These are phyloP conservation scores for Crossocerus cetratus DNA, from an alignment of 2,888 invertebrate genomes.

Conservation along the genomic window DNA sequence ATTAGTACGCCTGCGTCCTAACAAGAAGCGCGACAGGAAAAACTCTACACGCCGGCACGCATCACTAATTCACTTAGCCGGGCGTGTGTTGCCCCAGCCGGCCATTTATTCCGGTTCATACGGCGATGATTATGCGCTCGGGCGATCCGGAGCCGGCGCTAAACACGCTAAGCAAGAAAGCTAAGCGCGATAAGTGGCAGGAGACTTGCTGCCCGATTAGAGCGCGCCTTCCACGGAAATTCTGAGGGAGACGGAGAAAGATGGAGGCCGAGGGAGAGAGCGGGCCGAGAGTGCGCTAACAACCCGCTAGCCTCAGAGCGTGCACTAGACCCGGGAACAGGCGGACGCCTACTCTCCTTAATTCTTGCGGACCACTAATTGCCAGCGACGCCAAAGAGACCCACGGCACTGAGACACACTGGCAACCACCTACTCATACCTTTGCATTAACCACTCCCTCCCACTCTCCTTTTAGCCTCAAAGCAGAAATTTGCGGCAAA, in stretches of 20 bases:
- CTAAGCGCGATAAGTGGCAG: slow-evolving; percentile 34
- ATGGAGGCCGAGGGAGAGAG: background rate
- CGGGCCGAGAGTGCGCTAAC: slow-evolving; percentile 1
- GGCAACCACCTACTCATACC: background rate
- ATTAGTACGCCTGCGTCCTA: slow-evolving; percentile 60
- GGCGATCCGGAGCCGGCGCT: slow-evolving; percentile 57
- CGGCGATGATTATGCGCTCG: slow-evolving; percentile 61
- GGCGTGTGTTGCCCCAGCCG: slow-evolving; percentile 50
- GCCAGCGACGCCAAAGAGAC: background rate
- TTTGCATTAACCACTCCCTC: background rate
- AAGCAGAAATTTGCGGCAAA: background rate
- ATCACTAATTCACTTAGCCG: slow-evolving; percentile 63
- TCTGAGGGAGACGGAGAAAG: background rate
- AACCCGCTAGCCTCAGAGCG: background rate
- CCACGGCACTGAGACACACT: background rate
- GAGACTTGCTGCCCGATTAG: slow-evolving; percentile 51
- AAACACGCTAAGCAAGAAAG: slow-evolving; percentile 64
- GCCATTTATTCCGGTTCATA: slow-evolving; percentile 51
- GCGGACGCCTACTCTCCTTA: background rate
- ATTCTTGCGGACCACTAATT: slow-evolving; percentile 2
- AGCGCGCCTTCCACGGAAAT: slow-evolving; percentile 38
- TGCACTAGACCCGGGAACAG: no score
- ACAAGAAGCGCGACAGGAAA: slow-evolving; percentile 16
- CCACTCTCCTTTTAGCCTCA: background rate
- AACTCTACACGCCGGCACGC: slow-evolving; percentile 40